Evolutionary conservation across 2,113 vertebrate species (phyloP).

Genomic region (Neofelis nebulosa): DNA sequence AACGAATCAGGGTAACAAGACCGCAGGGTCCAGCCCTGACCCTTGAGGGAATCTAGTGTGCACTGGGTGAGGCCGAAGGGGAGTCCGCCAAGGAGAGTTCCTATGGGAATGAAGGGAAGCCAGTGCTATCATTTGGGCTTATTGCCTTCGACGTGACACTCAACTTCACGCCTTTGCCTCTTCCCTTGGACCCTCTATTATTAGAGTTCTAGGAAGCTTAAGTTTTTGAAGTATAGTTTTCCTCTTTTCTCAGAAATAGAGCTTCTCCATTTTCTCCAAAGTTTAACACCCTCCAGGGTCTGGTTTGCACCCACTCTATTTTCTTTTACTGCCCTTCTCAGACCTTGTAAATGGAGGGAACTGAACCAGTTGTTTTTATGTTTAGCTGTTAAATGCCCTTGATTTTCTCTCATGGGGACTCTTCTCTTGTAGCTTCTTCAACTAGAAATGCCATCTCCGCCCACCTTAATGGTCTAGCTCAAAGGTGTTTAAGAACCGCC

Average conservation of each 20-base stretch:
- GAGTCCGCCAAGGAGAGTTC: neutral
- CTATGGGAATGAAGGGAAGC: neutral
- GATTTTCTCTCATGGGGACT: neutral
- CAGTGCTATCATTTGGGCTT: neutral
- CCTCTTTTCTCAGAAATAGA: neutral
- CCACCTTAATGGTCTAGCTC: neutral
- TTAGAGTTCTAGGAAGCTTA: neutral
- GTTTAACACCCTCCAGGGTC: neutral
- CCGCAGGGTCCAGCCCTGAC: neutral
- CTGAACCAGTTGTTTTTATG: neutral
- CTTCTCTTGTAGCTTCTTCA: neutral
- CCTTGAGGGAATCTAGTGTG: neutral
- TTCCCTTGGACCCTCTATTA: neutral
- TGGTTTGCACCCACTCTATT: neutral
- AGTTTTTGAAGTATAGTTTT: neutral
- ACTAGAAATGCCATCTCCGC: neutral
- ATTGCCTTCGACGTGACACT: neutral
- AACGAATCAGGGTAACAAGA: neutral
- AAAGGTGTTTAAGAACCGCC: neutral
- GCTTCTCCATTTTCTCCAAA: neutral
- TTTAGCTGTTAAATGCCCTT: neutral
- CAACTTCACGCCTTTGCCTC: neutral
- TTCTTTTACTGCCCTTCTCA: neutral
- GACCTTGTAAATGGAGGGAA: neutral
- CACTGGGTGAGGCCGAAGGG: neutral